Base-by-base conservation (phyloP, 1,140 invertebrate species). In the Orussus abietinus region DNA sequence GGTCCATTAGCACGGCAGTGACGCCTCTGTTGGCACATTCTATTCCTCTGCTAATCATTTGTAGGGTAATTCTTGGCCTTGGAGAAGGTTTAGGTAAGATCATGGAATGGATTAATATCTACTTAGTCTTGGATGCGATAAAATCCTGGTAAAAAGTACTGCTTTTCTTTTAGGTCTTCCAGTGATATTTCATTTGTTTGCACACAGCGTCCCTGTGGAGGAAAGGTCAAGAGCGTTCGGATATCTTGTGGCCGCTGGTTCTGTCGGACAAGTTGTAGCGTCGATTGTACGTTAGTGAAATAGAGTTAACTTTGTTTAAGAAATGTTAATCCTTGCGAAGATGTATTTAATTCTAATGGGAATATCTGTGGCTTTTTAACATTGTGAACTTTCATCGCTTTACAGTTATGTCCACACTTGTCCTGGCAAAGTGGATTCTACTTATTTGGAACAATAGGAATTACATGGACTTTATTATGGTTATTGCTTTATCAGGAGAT, bases 101-200 rank as follows among this genome's bases (percentile, higher is more conserved):
- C 32, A 20, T 6, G 19, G 20, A 31, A 19, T 3, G 15, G 22
- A 32, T 5, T 38, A 21, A 6, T n/a, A 30, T 28, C 17, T n/a
- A n/a, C n/a, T n/a, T n/a, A n/a, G n/a, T n/a, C n/a, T n/a, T n/a
- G n/a, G n/a, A 7, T 17, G 20, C 2, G n/a, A 25, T 26, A 32
- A 21, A 20, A 10, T n/a, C n/a, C n/a, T n/a, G n/a, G n/a, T n/a
- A 51, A 22, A 28, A 17, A 44, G 32, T 7, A 5, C 7, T 22
- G 5, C 18, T 3, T 53, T 52, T 34, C 21, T 57, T 57, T 70
- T 11, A 85, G 85, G 85, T 54, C 69, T 89, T 36, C 86, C 86
- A 11, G 86, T 86, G 30, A 86, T 88, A 57, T 88, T 86, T 69
- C 85, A 88, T 55, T 78, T 89, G 45, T 88, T 88, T 74, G 82